phyloP scores from a whole-genome alignment of 1,140 invertebrate species.

The Panagrolaimus sp. region DNA sequence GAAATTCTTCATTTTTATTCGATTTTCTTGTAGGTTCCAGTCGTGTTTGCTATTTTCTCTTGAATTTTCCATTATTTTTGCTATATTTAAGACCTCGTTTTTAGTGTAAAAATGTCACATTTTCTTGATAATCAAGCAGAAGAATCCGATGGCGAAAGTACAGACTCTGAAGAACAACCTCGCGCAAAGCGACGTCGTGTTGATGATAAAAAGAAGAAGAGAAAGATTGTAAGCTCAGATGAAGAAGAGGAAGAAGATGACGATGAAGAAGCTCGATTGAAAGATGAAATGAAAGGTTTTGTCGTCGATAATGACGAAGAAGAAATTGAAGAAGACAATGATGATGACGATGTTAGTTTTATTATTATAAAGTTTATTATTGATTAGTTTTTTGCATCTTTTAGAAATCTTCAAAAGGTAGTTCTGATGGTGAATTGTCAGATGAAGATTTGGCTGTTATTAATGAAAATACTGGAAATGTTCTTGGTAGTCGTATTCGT shows the following conservation, averaged over 20 bases:
- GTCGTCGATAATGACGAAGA: conserved; percentile 40
- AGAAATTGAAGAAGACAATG: conserved; percentile 40
- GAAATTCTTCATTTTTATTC: no score
- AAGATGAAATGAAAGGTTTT: conserved; percentile 48
- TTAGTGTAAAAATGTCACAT: conserved; percentile 35
- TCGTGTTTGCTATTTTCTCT: no score
- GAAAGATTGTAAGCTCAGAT: conserved; percentile 43
- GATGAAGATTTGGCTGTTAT: conserved; percentile 97
- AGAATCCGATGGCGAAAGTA: conserved; percentile 43
- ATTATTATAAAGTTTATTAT: conserved; percentile 26
- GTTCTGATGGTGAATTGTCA: conserved; percentile 69
- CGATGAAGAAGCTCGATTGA: conserved; percentile 41
- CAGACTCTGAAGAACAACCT: conserved; percentile 23
- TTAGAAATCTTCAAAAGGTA: conserved; percentile 48
- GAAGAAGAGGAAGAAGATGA: conserved; percentile 56
- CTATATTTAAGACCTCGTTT: neutral
- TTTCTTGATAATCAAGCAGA: conserved; percentile 54
- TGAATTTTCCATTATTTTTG: neutral
- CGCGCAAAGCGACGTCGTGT: conserved; percentile 26
- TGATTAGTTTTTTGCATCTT: neutral
- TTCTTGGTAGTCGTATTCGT: conserved; percentile 62
- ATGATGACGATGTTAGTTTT: conserved; percentile 46
- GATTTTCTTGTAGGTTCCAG: no score
- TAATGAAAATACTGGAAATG: conserved; percentile 93
- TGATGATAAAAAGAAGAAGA: conserved; percentile 47